These are phyloP conservation scores for Perodicticus potto DNA, from an alignment of 2,797 vertebrate genomes.

Conservation along the genomic window DNA sequence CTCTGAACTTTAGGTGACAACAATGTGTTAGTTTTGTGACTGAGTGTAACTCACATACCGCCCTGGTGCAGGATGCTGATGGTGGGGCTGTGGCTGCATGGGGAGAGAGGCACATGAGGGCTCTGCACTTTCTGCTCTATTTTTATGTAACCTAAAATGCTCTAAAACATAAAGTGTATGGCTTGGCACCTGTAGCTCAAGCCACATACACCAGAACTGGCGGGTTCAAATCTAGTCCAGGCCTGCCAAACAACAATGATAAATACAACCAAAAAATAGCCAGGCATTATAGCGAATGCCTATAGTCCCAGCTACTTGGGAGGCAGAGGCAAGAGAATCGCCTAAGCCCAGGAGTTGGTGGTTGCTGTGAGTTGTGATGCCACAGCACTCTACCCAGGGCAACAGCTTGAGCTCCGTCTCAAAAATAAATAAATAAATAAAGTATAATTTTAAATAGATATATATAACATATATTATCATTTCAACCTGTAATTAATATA, in stretches of 20 bases:
- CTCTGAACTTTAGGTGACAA: background rate
- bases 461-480: background rate
- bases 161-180: background rate
- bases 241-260: too few relatives aligned
- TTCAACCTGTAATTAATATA: background rate
- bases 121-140: background rate
- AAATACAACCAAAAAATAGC: too few relatives aligned
- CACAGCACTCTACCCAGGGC: too few relatives aligned
- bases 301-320: too few relatives aligned
- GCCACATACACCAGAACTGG: too few relatives aligned
- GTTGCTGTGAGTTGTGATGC: too few relatives aligned
- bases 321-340: too few relatives aligned
- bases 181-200: too few relatives aligned
- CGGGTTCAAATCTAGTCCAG: too few relatives aligned
- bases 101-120: background rate
- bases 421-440: too few relatives aligned
- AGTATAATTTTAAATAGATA: background rate
- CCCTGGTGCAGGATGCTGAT: background rate
- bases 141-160: constrained; percentile 26
- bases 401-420: too few relatives aligned
- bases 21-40: background rate
- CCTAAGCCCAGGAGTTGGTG: too few relatives aligned
- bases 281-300: rapidly evolving
- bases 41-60: background rate
- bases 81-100: background rate